Evolutionary conservation across 2,888 invertebrate genomes (phyloP), one percentile per base, ranked within the genome.

Genomic region (Conus canariensis): DNA sequence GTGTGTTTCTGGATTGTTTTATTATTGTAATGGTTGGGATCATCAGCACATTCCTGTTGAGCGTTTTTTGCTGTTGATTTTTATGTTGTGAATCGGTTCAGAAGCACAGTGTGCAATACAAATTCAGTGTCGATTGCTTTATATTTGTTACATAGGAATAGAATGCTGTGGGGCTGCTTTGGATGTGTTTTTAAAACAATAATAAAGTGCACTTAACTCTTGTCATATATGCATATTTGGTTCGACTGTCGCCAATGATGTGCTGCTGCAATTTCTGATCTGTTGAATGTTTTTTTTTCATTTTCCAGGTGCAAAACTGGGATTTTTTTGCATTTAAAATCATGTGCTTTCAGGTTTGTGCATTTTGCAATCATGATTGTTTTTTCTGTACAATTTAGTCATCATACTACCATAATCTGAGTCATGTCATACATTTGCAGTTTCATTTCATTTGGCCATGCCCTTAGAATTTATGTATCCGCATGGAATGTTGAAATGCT

Each of bases 191-290:
- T 22, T 77, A 8, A 8, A 58, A 83, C 12, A 30, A 80, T 25
- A 30, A 77, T 80, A 58, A 80, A 83, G 82, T 83, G 82, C 82
- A 83, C 82, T 83, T 83, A 83, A 58, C 56, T 83, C 82, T 58
- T 25, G 56, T 83, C 82, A 83, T 56, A 83, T 83, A 83, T 83
- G 82, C 82, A 83, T 83, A 12, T 58, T 58, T 58, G 19, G 19
- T 83, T 83, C 82, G 7, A 58, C 9, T 58, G 25, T 83, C 12
- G 82, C 82, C 56, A 58, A 83, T 56, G 58, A 56, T 83, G 82
- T 58, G 82, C 82, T 83, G 82, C 82, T 83, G 82, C 82, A 25
- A 12, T 83, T 83, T 58, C 58, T 22, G 22, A 83, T 83, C 82
- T 83, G 19, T 83, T 83, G 58, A 19, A 19, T 83, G 58, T 58